Evolutionary conservation across 92 coral and sea anemone species (phyloP).

Genomic region (Porites lobata): DNA sequence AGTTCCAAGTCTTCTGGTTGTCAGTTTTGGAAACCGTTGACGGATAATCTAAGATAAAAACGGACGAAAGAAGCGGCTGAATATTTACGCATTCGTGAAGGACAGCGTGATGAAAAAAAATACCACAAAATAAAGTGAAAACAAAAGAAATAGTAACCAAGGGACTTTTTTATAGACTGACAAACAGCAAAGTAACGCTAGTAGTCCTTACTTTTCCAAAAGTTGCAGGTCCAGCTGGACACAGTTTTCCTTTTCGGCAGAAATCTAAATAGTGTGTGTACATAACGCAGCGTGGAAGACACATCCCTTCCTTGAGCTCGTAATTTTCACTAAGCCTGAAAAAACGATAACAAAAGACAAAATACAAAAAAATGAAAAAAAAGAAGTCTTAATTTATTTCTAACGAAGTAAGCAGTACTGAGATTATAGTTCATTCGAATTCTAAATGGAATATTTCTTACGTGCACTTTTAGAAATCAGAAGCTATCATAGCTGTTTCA

Average conservation of each 20-base stretch:
- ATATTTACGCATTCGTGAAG: not conserved
- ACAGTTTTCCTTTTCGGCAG: conserved; percentile 88
- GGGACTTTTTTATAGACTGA: not conserved
- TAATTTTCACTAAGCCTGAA: conserved; percentile 94
- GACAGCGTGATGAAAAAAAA: not conserved
- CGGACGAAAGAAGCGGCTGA: not conserved
- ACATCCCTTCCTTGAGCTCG: conserved; percentile 96
- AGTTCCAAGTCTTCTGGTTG: conserved; percentile 96
- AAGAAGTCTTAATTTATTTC: not conserved
- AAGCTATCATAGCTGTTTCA: no score
- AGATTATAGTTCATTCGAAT: no score
- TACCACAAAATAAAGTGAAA: not conserved
- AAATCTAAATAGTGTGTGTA: conserved; percentile 96
- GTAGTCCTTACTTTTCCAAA: conserved; percentile 89
- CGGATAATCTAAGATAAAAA: conserved; percentile 80
- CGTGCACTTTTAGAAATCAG: no score
- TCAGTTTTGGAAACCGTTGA: conserved; percentile 94
- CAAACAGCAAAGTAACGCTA: no score
- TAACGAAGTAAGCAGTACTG: no score
- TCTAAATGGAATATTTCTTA: no score
- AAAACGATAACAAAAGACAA: not conserved
- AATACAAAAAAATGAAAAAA: no score
- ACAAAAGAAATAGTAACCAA: not conserved
- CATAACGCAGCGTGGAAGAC: conserved; percentile 97
- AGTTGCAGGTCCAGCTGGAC: conserved; percentile 97